Percentiles rank a stretch among this genome's conserved stretches.
These are phyloP conservation scores for Leptocoma aspasia DNA, from an alignment of 2,113 vertebrate genomes.

Conservation along the genomic window DNA sequence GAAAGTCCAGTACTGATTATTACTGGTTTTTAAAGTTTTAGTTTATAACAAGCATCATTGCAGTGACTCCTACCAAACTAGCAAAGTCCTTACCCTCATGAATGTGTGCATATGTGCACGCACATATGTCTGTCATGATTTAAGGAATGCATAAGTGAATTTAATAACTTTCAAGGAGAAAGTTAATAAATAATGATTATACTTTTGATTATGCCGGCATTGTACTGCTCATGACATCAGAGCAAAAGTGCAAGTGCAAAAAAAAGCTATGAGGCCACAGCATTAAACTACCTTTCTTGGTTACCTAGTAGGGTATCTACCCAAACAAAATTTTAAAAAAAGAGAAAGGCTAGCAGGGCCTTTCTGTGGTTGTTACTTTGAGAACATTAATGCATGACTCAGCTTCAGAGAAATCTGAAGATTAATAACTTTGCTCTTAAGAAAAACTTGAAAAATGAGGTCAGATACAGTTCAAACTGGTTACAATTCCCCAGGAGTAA, in stretches of 20 bases:
- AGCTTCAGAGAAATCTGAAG: background rate
- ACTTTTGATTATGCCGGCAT: background rate
- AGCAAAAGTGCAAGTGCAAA: background rate
- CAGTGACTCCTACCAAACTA: background rate
- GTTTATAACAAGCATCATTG: background rate
- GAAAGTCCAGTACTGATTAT: background rate
- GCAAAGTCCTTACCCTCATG: background rate
- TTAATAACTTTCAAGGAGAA: conserved; percentile 11
- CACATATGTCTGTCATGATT: background rate
- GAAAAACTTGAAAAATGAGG: conserved; percentile 34
- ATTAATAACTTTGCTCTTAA: background rate
- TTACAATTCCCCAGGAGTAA: background rate
- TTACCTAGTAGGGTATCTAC: background rate
- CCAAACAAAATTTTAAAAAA: background rate
- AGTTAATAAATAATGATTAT: too few species aligned
- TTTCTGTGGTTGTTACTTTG: conserved; percentile 6
- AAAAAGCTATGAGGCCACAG: background rate
- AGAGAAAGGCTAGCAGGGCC: background rate
- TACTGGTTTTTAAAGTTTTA: background rate
- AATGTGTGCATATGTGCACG: background rate
- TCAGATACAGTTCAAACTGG: background rate
- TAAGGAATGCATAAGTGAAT: background rate
- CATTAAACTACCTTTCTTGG: background rate
- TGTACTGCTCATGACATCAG: background rate
- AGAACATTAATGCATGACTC: background rate